Evolutionary conservation across 2,113 vertebrate species (phyloP).

Genomic region (Hemichromis elongatus): DNA sequence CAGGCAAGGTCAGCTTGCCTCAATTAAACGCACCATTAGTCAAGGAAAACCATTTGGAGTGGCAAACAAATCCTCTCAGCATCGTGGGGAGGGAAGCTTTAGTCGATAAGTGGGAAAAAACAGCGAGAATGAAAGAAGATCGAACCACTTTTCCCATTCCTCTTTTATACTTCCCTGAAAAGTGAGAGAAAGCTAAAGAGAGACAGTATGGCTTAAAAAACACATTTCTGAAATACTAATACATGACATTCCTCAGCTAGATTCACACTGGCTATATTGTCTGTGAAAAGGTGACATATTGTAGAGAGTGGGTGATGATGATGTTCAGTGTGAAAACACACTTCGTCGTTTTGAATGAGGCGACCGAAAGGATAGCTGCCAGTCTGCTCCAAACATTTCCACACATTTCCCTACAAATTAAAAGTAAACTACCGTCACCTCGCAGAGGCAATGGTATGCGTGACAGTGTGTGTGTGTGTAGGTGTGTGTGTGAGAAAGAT

Average conservation of each 20-base stretch:
- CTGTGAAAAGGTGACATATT: conserved; percentile 49
- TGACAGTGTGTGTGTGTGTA: neutral
- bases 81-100: neutral
- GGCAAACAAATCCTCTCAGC: neutral
- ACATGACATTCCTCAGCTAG: conserved; percentile 47
- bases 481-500: neutral
- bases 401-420: conserved; percentile 39
- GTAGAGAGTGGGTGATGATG: conserved; percentile 38
- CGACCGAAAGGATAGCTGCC: conserved; percentile 3
- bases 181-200: neutral
- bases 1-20: neutral
- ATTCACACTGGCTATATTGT: conserved; percentile 39
- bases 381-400: neutral
- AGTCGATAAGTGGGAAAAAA: neutral
- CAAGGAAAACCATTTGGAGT: neutral
- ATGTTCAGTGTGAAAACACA: conserved; percentile 31
- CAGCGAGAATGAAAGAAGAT: neutral
- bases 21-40: neutral
- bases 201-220: neutral
- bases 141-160: neutral
- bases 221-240: conserved; percentile 57
- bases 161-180: neutral
- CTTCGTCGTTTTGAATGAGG: conserved; percentile 43
- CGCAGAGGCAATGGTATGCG: neutral
- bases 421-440: neutral